These are phyloP conservation scores for Panthera tigris DNA, from an alignment of 2,113 vertebrate species.

Conservation along the genomic window DNA sequence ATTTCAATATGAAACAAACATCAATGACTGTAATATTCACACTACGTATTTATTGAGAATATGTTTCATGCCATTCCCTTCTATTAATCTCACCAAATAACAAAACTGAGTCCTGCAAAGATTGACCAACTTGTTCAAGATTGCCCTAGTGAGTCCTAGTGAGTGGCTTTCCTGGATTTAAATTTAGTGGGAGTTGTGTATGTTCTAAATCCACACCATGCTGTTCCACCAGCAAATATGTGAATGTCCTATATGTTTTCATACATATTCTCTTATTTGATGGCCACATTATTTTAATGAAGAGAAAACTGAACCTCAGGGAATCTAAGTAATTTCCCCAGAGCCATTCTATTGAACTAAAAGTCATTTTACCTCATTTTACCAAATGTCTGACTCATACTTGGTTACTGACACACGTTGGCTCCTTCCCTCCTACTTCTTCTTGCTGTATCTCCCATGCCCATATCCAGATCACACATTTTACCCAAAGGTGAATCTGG, in stretches of 20 bases:
- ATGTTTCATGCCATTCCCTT: neutral
- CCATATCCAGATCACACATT: neutral
- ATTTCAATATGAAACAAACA: neutral
- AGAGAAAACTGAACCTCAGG: neutral
- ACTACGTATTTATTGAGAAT: neutral
- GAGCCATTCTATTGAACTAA: neutral
- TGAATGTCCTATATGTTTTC: neutral
- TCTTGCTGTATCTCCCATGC: neutral
- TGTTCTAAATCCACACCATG: neutral
- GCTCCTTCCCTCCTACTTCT: neutral
- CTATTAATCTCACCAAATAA: neutral
- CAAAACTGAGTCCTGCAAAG: neutral
- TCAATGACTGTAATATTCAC: neutral
- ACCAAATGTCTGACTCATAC: neutral
- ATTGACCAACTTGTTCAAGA: neutral
- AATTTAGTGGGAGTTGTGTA: neutral
- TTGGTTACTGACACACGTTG: neutral
- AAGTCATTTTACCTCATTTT: neutral
- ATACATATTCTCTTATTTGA: neutral
- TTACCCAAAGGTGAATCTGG: neutral
- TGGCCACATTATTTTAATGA: neutral
- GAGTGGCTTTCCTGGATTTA: neutral
- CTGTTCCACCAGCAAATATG: neutral
- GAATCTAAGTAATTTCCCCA: neutral
- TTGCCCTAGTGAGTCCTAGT: neutral